These are phyloP conservation scores for Parthenolecanium corni DNA, from an alignment of 2,888 invertebrate genomes.

Conservation along the genomic window DNA sequence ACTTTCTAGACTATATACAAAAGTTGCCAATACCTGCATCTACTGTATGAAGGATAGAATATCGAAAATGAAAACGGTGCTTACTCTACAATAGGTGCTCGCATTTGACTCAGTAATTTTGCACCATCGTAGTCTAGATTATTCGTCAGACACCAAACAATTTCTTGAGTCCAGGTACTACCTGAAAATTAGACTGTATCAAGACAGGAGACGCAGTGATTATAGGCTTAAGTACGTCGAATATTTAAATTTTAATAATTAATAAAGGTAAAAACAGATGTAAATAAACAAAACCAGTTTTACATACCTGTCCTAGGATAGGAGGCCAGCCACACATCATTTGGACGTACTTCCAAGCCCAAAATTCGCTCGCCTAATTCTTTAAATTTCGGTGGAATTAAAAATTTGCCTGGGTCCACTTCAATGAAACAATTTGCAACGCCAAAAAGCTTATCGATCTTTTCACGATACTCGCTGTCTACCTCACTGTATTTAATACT, in stretches of 20 bases:
- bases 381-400: constrained; percentile 57
- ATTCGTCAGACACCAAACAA: constrained; percentile 79
- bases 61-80: constrained; percentile 28
- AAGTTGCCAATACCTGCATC: no score
- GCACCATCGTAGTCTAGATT: constrained; percentile 66
- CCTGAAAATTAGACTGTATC: constrained; percentile 46
- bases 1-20: no score
- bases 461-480: constrained; percentile 47
- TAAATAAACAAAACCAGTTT: no score
- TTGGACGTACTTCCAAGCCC: constrained; percentile 56
- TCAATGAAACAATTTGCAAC: constrained; percentile 57
- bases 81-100: constrained; percentile 64
- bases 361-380: constrained; percentile 57
- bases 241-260: no score
- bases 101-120: constrained; percentile 47
- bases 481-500: constrained; percentile 48
- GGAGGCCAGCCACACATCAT: constrained; percentile 76
- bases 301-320: constrained; percentile 77
- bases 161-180: constrained; percentile 89
- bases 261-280: no score
- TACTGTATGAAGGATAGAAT: no score
- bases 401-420: constrained; percentile 57
- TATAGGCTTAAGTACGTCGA: no score
- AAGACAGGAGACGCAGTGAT: no score
- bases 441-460: constrained; percentile 56